phyloP scores from a whole-genome alignment of 2,888 invertebrate genomes.

The Hyalella azteca region DNA sequence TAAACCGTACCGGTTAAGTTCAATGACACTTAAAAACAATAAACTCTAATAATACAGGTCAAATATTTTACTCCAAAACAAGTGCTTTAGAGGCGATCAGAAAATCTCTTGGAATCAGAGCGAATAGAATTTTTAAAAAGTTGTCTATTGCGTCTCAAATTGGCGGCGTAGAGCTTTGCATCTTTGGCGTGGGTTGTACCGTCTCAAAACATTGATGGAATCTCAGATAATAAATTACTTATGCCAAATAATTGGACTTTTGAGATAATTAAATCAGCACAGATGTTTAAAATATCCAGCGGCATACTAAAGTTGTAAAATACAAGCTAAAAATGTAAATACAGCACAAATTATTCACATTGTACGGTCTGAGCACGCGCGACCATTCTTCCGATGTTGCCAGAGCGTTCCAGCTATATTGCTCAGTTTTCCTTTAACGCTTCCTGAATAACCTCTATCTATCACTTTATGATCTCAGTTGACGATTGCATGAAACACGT shows the following conservation, averaged over 20 bases:
- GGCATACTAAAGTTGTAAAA: neutral
- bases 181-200: neutral
- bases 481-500: too few relatives aligned
- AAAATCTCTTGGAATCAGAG: neutral
- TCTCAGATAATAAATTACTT: neutral
- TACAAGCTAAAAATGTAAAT: neutral
- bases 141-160: neutral
- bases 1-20: neutral
- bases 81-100: neutral
- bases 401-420: neutral
- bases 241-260: neutral
- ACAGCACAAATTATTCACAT: neutral
- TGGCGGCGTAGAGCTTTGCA: neutral
- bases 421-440: neutral
- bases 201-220: neutral
- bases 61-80: neutral
- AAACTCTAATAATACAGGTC: neutral
- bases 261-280: neutral
- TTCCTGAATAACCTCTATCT: neutral
- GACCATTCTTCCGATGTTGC: slow-evolving; percentile 12
- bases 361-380: neutral
- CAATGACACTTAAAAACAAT: neutral
- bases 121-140: neutral
- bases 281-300: neutral
- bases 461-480: neutral